These are phyloP conservation scores for Nibea albiflora DNA, from an alignment of 2,113 vertebrate genomes.

Conservation along the genomic window DNA sequence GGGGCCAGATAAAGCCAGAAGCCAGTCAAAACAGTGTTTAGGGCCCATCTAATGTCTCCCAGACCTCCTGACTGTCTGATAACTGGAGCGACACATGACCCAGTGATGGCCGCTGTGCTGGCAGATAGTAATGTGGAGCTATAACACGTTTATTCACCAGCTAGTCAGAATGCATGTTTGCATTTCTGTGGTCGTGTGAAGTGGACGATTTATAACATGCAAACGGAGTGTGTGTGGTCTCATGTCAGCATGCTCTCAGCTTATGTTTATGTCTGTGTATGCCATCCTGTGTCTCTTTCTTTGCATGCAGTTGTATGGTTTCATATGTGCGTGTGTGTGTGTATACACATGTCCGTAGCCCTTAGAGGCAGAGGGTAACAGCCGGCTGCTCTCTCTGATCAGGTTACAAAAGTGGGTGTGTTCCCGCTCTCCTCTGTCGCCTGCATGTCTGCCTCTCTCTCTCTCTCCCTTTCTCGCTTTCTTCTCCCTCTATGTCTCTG, in stretches of 20 bases:
- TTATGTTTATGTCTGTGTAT: conserved; percentile 14
- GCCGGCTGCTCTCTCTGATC: conserved; percentile 80
- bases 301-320: conserved; percentile 14
- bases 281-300: conserved; percentile 4
- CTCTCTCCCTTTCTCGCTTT: conserved; percentile 55
- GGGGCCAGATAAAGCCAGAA: conserved; percentile 57
- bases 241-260: background rate
- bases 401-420: conserved; percentile 86
- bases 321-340: background rate
- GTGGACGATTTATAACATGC: background rate
- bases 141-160: conserved; percentile 5
- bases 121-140: background rate
- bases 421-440: conserved; percentile 81
- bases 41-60: background rate
- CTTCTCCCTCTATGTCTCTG: conserved; percentile 60
- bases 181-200: conserved; percentile 1
- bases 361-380: conserved; percentile 76
- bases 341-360: conserved; percentile 57
- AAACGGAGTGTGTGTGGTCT: background rate
- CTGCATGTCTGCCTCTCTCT: conserved; percentile 82
- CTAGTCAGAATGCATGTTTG: background rate
- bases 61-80: conserved; percentile 17
- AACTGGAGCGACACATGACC: conserved; percentile 27
- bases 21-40: conserved; percentile 63
- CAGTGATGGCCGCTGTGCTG: background rate